Conservation (phyloP, 2,888 invertebrate species). For the Anoncus sp. region DNA sequence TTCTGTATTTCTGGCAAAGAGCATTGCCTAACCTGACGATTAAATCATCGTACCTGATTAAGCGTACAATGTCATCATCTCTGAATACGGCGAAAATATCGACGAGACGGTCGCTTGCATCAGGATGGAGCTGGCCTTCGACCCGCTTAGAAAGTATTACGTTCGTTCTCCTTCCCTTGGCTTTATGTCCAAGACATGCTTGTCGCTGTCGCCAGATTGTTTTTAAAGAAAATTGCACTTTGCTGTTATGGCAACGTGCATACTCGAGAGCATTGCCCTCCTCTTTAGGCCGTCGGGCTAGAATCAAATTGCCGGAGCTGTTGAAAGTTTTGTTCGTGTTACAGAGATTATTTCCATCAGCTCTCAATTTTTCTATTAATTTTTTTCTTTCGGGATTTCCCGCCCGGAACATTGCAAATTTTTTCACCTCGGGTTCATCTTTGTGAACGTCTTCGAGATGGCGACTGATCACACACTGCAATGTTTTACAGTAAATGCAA, state of each 20-base stretch:
- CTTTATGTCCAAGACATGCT: no score
- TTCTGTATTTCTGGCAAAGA: slow-evolving; percentile 62
- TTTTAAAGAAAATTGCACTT: slow-evolving; percentile 62
- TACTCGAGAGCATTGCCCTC: slow-evolving; percentile 52
- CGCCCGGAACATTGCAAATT: no score
- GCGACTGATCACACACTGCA: no score
- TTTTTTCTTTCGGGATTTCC: no score
- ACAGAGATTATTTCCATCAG: no score
- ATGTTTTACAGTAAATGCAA: no score
- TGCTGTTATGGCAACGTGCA: slow-evolving; percentile 65
- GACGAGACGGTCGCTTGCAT: slow-evolving; percentile 49
- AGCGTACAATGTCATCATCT: slow-evolving; percentile 60
- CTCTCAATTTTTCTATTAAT: no score
- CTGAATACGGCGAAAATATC: slow-evolving; percentile 63
- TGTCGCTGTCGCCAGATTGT: slow-evolving; percentile 63
- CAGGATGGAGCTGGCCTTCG: slow-evolving; percentile 61
- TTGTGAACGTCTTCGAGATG: no score
- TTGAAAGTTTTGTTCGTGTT: slow-evolving; percentile 12
- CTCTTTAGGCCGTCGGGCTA: slow-evolving; percentile 30
- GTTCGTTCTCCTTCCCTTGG: no score
- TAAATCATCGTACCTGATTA: slow-evolving; percentile 63
- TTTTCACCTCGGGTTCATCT: no score
- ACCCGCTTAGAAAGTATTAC: slow-evolving; percentile 60
- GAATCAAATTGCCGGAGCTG: slow-evolving; percentile 16
- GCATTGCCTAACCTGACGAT: slow-evolving; percentile 63